Conservation (phyloP, 2,888 invertebrate species). For the Thymelicus lineola region DNA sequence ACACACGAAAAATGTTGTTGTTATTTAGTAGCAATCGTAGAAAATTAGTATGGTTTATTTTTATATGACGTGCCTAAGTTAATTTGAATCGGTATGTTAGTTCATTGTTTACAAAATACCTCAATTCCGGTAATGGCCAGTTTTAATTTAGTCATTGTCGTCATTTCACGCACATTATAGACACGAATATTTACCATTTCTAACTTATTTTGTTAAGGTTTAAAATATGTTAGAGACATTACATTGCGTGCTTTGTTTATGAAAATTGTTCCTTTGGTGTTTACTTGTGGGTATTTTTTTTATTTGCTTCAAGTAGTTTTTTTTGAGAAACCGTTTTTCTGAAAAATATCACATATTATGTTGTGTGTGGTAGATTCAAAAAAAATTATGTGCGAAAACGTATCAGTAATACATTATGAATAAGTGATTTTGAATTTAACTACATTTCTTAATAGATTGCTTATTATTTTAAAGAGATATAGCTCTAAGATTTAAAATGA, state of each 20-base stretch:
- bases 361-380: no score
- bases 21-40: not conserved
- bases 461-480: no score
- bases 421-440: no score
- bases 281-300: no score
- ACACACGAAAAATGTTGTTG: not conserved
- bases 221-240: not conserved
- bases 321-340: no score
- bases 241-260: not conserved
- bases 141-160: constrained; percentile 26
- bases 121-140: constrained; percentile 18
- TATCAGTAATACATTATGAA: no score
- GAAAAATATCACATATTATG: no score
- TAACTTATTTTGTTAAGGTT: constrained; percentile 3
- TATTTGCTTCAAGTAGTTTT: no score
- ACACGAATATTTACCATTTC: constrained; percentile 10
- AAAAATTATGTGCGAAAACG: no score
- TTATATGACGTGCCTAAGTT: constrained; percentile 32
- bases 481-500: no score
- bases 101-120: constrained; percentile 31
- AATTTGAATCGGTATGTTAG: constrained; percentile 23
- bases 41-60: constrained; percentile 7
- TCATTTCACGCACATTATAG: constrained; percentile 17
- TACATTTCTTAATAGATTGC: no score
- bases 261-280: no score